These are phyloP conservation scores for Heterotis niloticus DNA, from an alignment of 2,113 vertebrate genomes.

Conservation along the genomic window DNA sequence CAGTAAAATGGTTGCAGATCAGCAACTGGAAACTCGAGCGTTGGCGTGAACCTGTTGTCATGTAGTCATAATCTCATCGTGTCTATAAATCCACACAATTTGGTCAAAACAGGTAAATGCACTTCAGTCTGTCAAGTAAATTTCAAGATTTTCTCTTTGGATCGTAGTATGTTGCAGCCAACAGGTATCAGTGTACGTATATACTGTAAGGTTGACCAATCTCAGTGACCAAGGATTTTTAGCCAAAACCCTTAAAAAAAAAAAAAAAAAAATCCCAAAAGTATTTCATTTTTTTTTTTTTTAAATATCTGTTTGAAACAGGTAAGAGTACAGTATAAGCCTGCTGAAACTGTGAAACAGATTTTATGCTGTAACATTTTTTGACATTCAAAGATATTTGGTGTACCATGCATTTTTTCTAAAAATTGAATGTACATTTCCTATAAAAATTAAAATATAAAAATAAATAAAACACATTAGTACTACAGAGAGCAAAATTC, in stretches of 20 bases:
- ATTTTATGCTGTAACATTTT: constrained; percentile 4
- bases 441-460: constrained; percentile 7
- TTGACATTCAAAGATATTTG: background rate
- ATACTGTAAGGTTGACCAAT: no score
- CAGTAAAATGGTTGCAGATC: background rate
- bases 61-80: constrained; percentile 1
- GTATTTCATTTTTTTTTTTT: no score
- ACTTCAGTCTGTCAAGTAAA: constrained; percentile 16
- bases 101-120: constrained; percentile 19
- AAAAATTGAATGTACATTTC: background rate
- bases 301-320: background rate
- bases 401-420: background rate
- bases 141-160: background rate
- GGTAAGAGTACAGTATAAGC: constrained; percentile 1
- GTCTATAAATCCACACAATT: constrained; percentile 8
- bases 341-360: background rate
- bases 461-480: constrained; percentile 17
- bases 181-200: no score
- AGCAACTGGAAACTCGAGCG: background rate
- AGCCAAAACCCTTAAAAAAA: background rate
- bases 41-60: background rate
- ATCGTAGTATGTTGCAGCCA: no score
- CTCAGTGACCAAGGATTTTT: no score
- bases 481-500: constrained; percentile 3
- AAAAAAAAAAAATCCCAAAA: background rate